phyloP scores from a whole-genome alignment of 2,797 vertebrate genomes.

The Antrozous pallidus region DNA sequence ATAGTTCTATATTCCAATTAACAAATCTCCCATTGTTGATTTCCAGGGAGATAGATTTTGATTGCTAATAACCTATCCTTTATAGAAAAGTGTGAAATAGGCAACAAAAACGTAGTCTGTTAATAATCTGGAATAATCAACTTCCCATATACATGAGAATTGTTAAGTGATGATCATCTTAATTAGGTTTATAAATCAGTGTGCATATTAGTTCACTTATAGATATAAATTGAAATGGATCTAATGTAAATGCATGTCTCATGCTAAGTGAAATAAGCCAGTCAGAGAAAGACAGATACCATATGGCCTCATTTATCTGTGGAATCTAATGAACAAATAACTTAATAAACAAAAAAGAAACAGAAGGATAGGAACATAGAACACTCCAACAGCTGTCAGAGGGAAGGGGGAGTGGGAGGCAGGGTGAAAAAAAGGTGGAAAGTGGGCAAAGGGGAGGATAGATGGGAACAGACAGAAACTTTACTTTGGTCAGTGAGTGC shows the following conservation, averaged over 20 bases:
- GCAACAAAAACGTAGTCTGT: background rate
- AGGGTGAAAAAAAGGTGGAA: background rate
- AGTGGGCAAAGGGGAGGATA: background rate
- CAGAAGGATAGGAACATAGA: background rate
- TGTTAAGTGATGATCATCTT: background rate
- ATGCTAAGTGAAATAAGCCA: background rate
- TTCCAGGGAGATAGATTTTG: conserved; percentile 3
- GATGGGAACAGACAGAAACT: background rate
- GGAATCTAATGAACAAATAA: background rate
- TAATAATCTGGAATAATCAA: background rate
- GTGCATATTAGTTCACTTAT: background rate
- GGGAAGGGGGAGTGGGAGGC: background rate
- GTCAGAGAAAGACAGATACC: background rate
- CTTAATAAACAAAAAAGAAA: background rate
- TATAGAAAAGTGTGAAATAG: background rate
- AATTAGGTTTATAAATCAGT: background rate
- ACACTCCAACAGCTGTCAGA: background rate
- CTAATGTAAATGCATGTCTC: background rate
- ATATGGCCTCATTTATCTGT: background rate
- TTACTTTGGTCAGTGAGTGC: background rate
- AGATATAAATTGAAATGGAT: conserved; percentile 19
- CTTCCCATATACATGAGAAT: background rate
- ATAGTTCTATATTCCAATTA: background rate
- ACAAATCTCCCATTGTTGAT: conserved; percentile 21
- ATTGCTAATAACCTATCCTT: background rate